Conservation (phyloP, 2,113 vertebrate species). For the Coptodon bakossiorum region DNA sequence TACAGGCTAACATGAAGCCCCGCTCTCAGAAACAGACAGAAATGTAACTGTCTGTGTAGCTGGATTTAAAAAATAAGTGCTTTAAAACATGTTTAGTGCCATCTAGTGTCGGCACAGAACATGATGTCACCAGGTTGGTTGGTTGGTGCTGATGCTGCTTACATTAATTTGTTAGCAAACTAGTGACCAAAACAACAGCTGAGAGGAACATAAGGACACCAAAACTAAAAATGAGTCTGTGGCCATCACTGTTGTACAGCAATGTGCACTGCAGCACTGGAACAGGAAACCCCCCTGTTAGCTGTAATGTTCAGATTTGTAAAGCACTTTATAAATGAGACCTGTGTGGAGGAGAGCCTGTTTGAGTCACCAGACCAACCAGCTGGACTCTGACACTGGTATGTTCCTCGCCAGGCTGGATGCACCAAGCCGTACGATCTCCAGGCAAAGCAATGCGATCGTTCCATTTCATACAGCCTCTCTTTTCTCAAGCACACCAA, state of each 20-base stretch:
- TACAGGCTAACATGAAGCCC: neutral
- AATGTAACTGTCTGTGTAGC: neutral
- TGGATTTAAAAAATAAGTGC: neutral
- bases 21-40: too few species aligned
- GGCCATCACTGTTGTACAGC: rapidly evolving
- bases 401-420: neutral
- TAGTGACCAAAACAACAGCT: neutral
- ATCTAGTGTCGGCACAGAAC: neutral
- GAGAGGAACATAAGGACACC: rapidly evolving
- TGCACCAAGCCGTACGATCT: rapidly evolving
- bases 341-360: neutral
- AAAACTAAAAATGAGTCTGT: neutral
- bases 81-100: neutral
- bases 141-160: neutral
- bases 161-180: neutral
- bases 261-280: neutral
- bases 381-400: rapidly evolving
- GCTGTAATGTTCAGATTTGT: neutral
- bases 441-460: rapidly evolving
- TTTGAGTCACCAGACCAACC: neutral
- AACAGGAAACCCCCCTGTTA: neutral
- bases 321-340: neutral
- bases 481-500: too few species aligned
- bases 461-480: neutral
- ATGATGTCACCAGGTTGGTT: neutral